A percentile compares a stretch with the other conserved stretches of the same genome.
These are phyloP conservation scores for Pollachius pollachius DNA, from an alignment of 2,113 vertebrate species.

Conservation along the genomic window DNA sequence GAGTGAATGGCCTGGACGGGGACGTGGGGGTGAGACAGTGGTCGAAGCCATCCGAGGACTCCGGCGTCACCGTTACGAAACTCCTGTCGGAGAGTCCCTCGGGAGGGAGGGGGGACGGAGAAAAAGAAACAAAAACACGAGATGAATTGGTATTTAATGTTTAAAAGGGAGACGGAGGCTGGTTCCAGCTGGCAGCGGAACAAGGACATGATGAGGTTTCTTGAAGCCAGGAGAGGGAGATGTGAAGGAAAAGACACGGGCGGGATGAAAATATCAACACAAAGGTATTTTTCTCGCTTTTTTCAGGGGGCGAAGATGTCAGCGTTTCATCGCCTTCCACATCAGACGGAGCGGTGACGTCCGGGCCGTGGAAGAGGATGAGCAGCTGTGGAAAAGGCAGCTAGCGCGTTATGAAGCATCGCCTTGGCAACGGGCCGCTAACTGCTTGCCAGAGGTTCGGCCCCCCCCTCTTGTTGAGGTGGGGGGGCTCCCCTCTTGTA, in stretches of 20 bases:
- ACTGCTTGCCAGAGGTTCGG: slow-evolving; percentile 5
- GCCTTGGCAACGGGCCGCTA: slow-evolving; percentile 27
- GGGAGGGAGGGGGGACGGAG: background rate
- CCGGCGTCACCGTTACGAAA: background rate
- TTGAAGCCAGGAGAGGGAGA: background rate
- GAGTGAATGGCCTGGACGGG: background rate
- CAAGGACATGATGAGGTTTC: background rate
- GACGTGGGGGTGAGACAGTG: background rate
- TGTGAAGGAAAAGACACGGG: background rate
- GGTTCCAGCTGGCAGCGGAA: background rate
- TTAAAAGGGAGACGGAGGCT: slow-evolving; percentile 1
- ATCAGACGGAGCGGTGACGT: too few species aligned
- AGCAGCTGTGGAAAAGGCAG: slow-evolving; percentile 46
- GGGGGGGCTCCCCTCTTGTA: too few species aligned
- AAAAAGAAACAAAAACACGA: background rate
- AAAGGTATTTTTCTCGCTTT: background rate
- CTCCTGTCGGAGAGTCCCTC: background rate
- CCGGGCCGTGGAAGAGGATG: slow-evolving; percentile 33
- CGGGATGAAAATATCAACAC: background rate
- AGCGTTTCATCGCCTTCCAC: too few species aligned
- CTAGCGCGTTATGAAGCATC: slow-evolving; percentile 26
- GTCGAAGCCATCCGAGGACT: background rate
- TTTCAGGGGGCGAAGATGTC: background rate
- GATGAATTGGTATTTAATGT: background rate
- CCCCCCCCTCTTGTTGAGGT: too few species aligned